A percentile compares a stretch with the other conserved stretches of the same genome.
Conservation (phyloP, 2,113 vertebrate species). For the Calyptomena viridis region DNA sequence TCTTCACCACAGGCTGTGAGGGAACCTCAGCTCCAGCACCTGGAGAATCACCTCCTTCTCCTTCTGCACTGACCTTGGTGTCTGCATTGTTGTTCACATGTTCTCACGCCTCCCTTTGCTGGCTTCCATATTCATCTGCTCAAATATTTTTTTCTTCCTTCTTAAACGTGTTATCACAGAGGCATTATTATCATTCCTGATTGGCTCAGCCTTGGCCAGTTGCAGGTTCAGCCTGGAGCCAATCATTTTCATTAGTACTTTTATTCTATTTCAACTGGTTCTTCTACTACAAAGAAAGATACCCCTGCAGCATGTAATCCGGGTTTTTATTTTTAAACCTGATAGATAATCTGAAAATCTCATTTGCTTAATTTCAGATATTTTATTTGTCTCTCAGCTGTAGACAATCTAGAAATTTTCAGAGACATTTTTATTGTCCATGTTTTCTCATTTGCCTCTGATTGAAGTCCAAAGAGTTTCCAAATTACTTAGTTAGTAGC, state of each 20-base stretch:
- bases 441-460: not conserved
- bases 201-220: too few relatives aligned
- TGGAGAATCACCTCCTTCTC: too few relatives aligned
- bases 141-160: too few relatives aligned
- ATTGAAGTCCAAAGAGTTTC: not conserved
- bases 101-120: too few relatives aligned
- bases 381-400: not conserved
- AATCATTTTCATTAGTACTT: slow-evolving; percentile 43
- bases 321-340: not conserved
- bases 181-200: too few relatives aligned
- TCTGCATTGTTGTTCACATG: too few relatives aligned
- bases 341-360: slow-evolving; percentile 10
- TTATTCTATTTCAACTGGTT: slow-evolving; percentile 16
- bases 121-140: too few relatives aligned
- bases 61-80: too few relatives aligned
- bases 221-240: too few relatives aligned
- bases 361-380: not conserved
- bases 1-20: too few relatives aligned
- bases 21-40: too few relatives aligned
- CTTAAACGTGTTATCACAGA: too few relatives aligned
- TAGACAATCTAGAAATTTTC: not conserved
- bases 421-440: not conserved
- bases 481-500: not conserved
- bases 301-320: not conserved
- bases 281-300: not conserved